A percentile compares a stretch with the other conserved stretches of the same genome.
phyloP scores from a whole-genome alignment of 2,888 invertebrate genomes.

The Coremacera marginata region DNA sequence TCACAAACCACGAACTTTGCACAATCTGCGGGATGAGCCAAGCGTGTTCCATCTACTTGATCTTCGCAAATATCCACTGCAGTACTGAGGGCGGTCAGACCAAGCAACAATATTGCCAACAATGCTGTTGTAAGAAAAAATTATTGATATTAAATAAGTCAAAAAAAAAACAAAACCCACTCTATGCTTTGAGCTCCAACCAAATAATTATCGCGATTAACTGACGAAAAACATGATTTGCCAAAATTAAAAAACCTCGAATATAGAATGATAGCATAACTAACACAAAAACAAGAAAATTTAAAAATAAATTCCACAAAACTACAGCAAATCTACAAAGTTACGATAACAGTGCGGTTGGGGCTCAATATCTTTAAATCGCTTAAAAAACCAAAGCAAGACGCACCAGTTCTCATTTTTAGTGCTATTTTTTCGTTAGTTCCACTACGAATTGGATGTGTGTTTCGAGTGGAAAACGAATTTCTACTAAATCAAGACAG shows the following conservation, averaged over 20 bases:
- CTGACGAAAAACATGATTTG: neutral
- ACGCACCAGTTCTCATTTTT: no score
- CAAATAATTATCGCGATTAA: neutral
- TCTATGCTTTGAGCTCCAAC: neutral
- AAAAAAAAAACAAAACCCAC: neutral
- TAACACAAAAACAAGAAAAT: no score
- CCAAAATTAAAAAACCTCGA: neutral
- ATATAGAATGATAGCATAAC: neutral
- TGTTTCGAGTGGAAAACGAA: no score
- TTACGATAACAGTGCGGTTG: no score
- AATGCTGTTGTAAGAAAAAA: conserved; percentile 5
- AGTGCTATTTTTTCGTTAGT: no score
- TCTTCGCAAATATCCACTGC: conserved; percentile 50
- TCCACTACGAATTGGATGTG: no score
- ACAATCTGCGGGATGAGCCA: conserved; percentile 55
- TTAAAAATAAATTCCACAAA: no score
- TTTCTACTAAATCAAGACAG: no score
- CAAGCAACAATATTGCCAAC: conserved; percentile 1
- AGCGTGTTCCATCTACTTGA: conserved; percentile 53
- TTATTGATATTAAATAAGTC: neutral
- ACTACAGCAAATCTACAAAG: no score
- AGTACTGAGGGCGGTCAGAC: neutral
- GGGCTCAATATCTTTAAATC: no score
- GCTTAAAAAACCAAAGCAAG: no score
- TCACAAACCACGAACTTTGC: conserved; percentile 54